phyloP scores from a whole-genome alignment of 2,113 vertebrate species.

The Montifringilla adamsi region DNA sequence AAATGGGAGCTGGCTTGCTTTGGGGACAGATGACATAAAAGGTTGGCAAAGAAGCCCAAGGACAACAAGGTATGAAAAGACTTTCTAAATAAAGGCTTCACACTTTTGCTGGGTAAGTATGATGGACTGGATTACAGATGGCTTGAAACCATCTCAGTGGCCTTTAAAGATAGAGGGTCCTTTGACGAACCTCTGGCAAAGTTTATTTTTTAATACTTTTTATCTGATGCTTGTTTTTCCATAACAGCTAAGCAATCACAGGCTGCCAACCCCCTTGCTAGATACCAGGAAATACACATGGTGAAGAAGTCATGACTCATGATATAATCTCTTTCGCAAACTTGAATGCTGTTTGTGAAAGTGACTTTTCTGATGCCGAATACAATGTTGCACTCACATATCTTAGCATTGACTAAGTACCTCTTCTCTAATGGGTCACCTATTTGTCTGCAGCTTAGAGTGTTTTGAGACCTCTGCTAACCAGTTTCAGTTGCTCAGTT shows the following conservation, averaged over 20 bases:
- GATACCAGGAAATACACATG: slow-evolving; percentile 34
- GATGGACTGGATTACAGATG: background rate
- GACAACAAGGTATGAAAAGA: background rate
- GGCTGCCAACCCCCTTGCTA: background rate
- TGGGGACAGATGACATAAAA: background rate
- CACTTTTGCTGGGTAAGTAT: background rate
- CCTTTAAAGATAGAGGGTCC: background rate
- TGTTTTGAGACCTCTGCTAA: background rate
- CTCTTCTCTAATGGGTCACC: background rate
- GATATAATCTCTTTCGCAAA: slow-evolving; percentile 28
- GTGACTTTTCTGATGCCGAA: slow-evolving; percentile 15
- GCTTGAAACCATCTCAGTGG: background rate
- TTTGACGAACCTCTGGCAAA: background rate
- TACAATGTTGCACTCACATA: background rate
- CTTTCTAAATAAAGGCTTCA: background rate
- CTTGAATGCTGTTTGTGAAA: slow-evolving; percentile 22
- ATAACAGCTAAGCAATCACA: background rate
- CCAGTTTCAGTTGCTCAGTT: background rate
- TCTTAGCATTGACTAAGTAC: slow-evolving; percentile 16
- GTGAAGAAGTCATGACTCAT: slow-evolving; percentile 36
- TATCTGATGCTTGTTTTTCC: slow-evolving; percentile 24
- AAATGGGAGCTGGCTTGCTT: background rate
- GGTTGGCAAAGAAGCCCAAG: background rate
- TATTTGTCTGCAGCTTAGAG: background rate
- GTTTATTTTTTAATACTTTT: slow-evolving; percentile 40